Percentiles rank a stretch among this genome's conserved stretches.
phyloP scores from a whole-genome alignment of 2,113 vertebrate species.

The Potamarius usumacintae region DNA sequence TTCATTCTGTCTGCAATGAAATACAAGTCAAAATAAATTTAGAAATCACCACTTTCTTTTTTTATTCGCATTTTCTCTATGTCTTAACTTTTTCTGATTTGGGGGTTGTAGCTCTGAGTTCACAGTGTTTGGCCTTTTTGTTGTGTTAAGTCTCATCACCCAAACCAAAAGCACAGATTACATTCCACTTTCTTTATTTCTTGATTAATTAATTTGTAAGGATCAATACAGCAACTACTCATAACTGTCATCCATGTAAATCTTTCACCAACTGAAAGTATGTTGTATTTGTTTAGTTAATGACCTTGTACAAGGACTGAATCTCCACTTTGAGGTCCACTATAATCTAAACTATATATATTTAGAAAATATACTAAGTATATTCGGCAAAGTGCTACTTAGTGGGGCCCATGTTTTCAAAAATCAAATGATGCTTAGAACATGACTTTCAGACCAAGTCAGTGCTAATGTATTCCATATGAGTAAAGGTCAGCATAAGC shows the following conservation, averaged over 20 bases:
- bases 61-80: too few species aligned
- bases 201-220: constrained; percentile 14
- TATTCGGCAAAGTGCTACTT: not conserved
- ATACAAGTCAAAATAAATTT: too few species aligned
- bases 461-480: constrained; percentile 9
- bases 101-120: not conserved
- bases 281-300: not conserved
- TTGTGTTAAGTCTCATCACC: constrained; percentile 19
- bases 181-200: not conserved
- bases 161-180: constrained; percentile 3
- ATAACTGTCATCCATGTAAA: constrained; percentile 1
- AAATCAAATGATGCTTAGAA: not conserved
- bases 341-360: too few species aligned
- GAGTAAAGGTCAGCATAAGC: constrained; percentile 31
- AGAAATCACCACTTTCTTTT: too few species aligned
- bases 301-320: constrained; percentile 17
- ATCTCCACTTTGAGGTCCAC: not conserved
- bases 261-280: not conserved
- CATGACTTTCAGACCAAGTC: constrained; percentile 19
- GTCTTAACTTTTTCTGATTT: too few species aligned
- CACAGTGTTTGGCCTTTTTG: not conserved
- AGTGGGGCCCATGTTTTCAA: not conserved
- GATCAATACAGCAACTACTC: not conserved
- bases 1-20: too few species aligned
- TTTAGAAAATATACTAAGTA: not conserved